Conservation (phyloP, 2,113 vertebrate genomes). For the Synodontis membranacea region DNA sequence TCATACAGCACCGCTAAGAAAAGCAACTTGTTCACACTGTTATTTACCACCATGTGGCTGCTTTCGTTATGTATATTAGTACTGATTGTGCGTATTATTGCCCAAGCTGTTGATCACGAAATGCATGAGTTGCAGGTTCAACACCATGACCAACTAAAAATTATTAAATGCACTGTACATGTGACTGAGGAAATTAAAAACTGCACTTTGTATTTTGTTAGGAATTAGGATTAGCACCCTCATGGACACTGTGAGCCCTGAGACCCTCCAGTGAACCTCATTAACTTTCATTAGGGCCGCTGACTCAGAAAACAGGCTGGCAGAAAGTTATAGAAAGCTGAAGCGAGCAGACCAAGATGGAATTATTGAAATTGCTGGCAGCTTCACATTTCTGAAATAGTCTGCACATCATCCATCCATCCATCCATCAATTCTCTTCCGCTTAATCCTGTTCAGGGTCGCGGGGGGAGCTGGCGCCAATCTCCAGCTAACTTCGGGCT, state of each 20-base stretch:
- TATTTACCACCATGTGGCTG: not conserved
- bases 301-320: conserved; percentile 5
- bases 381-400: not conserved
- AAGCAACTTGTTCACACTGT: not conserved
- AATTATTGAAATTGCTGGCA: conserved; percentile 15
- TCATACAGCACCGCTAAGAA: not conserved
- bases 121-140: not conserved
- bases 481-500: too few relatives aligned
- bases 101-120: not conserved
- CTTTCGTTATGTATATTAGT: not conserved
- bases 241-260: not conserved
- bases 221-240: not conserved
- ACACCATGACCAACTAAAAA: not conserved
- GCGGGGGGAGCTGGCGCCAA: too few relatives aligned
- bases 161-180: not conserved
- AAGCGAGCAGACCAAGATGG: not conserved
- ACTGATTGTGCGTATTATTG: not conserved
- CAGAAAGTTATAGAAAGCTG: not conserved
- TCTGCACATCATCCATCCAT: not conserved
- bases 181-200: not conserved
- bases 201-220: not conserved
- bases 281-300: not conserved
- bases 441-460: too few relatives aligned
- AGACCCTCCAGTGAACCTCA: conserved; percentile 9
- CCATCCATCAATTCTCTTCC: too few relatives aligned